phyloP scores from a whole-genome alignment of 2,888 invertebrate species.

The Zele albiditarsus region DNA sequence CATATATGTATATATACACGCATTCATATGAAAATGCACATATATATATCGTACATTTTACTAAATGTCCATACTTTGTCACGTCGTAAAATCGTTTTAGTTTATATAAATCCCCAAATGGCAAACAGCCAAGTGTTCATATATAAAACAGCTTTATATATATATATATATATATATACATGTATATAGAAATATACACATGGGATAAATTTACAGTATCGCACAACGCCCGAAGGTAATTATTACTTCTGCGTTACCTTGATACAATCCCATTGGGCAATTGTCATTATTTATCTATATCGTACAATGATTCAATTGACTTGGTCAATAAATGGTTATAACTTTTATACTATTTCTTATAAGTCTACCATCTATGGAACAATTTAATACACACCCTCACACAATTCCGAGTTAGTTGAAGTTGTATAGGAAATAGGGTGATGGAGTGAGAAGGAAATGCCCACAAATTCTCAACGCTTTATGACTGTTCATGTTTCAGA shows the following conservation, averaged over 20 bases:
- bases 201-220: background rate
- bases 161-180: background rate
- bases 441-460: conserved; percentile 14
- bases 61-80: conserved; percentile 7
- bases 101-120: conserved; percentile 15
- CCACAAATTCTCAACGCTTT: conserved; percentile 29
- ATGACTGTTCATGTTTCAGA: conserved; percentile 75
- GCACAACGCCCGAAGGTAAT: background rate
- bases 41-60: background rate
- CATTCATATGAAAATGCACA: no score
- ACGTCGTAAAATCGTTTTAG: conserved; percentile 12
- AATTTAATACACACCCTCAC: background rate
- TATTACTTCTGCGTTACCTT: background rate
- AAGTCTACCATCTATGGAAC: background rate
- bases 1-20: background rate
- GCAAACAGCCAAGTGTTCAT: conserved; percentile 10
- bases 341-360: background rate
- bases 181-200: background rate
- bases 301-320: conserved; percentile 12
- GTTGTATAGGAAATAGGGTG: no score
- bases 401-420: background rate
- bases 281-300: conserved; percentile 10
- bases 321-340: background rate
- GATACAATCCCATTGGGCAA: background rate
- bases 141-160: background rate